Base-by-base conservation (phyloP, 2,797 vertebrate species). In the Neoniphon sammara region DNA sequence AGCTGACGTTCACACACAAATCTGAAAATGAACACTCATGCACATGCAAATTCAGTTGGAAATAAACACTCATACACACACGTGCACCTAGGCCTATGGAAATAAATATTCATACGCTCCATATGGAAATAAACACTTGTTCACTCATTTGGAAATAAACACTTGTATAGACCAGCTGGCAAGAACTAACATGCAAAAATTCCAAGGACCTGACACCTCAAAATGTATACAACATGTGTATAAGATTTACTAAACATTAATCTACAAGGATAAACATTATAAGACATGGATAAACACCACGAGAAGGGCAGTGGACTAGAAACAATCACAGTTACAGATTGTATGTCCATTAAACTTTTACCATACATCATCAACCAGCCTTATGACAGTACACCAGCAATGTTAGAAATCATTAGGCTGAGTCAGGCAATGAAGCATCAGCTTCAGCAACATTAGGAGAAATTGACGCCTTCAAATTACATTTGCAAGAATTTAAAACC, bases 111-210 rank as follows among this genome's bases (percentile, higher is more conserved):
- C 50, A 42, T 42, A 42, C 39, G 12, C 39, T 3, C 39, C 11
- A 5, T 21, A 18, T 60, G 70, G 67, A 81, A 78, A 87, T 61
- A 84, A 82, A 75, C 2, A 58, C 0, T 46, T 15, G 18, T 49
- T 3, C 15, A 9, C 55, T 7, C 30, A 3, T 36, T 20, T 58
- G 17, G 30, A 31, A 10, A 20, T 12, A 39, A n/a, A 36, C 30
- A 30, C 56, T 42, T 0, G n/a, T 0, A 9, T 80, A 85, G 75
- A 75, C 78, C 75, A 58, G 66, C 59, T 5, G 55, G 81, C 73
- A 83, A 81, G 82, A 86, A 52, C 59, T 30, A 57, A 81, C 87
- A 85, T 1, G 68, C 80, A 76, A 76, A 80, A 27, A 64, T 75
- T 82, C 30, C 2, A 1, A 74, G 65, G 52, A 57, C 27, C 14